These are phyloP conservation scores for Acanthis flammea DNA, from an alignment of 2,797 vertebrate species.

Conservation along the genomic window DNA sequence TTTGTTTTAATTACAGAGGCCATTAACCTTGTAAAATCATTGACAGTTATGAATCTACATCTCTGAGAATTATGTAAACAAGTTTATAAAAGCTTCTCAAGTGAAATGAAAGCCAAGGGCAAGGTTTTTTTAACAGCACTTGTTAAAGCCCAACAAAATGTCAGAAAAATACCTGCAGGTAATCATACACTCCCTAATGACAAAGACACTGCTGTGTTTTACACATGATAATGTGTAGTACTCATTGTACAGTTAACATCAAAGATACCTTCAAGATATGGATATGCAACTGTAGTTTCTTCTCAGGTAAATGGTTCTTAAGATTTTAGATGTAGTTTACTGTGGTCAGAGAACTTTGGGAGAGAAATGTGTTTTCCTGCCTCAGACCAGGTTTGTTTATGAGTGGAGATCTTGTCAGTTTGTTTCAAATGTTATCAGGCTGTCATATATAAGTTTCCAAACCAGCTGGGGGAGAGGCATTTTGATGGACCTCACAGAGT, in stretches of 20 bases:
- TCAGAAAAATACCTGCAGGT: not conserved
- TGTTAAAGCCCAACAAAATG: not conserved
- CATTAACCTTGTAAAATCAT: conserved; percentile 31
- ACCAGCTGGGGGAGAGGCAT: not conserved
- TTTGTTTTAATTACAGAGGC: conserved; percentile 13
- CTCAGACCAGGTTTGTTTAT: not conserved
- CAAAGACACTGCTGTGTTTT: not conserved
- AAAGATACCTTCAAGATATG: not conserved
- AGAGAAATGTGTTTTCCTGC: not conserved
- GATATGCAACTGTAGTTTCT: not conserved
- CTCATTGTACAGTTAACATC: not conserved
- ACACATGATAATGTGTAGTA: not conserved
- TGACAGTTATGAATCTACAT: not conserved
- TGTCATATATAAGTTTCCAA: not conserved
- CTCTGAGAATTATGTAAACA: conserved; percentile 28
- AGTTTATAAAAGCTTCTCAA: not conserved
- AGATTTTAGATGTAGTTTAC: not conserved
- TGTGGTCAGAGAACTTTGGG: not conserved
- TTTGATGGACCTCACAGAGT: not conserved
- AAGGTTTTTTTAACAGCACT: not conserved
- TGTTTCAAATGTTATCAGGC: not conserved
- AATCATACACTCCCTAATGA: not conserved
- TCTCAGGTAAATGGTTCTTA: not conserved
- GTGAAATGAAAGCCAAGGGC: not conserved
- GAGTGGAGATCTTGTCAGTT: not conserved